phyloP scores from a whole-genome alignment of 2,888 invertebrate species.

The Chalcosyrphus nemorum region DNA sequence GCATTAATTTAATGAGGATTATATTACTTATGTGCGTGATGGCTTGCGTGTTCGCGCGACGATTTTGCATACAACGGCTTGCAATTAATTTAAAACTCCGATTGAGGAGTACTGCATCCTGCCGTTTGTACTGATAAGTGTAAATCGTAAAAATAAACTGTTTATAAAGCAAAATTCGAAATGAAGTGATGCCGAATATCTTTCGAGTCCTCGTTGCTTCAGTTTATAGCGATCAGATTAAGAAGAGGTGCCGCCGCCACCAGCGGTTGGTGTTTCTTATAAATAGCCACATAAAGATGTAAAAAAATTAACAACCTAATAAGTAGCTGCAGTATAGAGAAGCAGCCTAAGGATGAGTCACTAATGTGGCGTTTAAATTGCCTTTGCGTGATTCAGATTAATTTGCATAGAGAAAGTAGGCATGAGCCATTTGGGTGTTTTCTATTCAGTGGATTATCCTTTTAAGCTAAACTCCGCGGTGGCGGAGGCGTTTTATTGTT shows the following conservation, averaged over 20 bases:
- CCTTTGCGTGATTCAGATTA: not conserved
- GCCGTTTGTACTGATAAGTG: not conserved
- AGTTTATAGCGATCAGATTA: not conserved
- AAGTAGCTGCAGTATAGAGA: not conserved
- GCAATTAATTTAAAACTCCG: not conserved
- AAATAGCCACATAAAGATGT: not conserved
- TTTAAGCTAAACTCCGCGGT: not conserved
- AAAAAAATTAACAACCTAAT: not conserved
- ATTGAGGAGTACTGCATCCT: not conserved
- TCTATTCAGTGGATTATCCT: not conserved
- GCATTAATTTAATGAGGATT: conserved; percentile 18
- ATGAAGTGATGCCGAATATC: not conserved
- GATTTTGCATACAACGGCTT: not conserved
- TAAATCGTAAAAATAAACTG: not conserved
- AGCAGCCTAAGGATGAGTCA: not conserved
- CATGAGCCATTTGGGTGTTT: not conserved
- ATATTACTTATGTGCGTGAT: not conserved
- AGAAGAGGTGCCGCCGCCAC: not conserved
- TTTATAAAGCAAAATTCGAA: not conserved
- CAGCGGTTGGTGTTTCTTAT: not conserved
- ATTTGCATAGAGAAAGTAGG: not conserved
- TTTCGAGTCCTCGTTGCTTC: not conserved
- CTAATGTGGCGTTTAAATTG: not conserved
- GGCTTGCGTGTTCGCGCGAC: not conserved
- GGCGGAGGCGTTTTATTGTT: too few relatives aligned